These are phyloP conservation scores for Fundulus diaphanus DNA, from an alignment of 2,797 vertebrate genomes.

Conservation along the genomic window DNA sequence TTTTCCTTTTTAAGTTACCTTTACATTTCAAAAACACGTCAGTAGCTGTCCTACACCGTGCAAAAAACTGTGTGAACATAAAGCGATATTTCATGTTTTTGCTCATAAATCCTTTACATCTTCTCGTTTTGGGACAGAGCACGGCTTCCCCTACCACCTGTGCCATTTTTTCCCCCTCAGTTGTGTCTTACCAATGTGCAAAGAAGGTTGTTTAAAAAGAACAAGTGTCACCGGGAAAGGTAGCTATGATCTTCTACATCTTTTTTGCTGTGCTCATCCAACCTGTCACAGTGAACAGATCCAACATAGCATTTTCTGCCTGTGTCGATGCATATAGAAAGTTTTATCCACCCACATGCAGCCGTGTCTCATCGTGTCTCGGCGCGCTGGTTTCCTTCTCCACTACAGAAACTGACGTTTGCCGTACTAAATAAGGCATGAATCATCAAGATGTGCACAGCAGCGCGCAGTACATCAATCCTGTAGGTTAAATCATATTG, in stretches of 20 bases:
- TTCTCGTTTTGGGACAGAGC: too few species aligned
- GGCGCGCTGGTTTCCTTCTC: neutral
- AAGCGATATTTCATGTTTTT: too few species aligned
- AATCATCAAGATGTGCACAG: constrained; percentile 22
- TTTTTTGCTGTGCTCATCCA: neutral
- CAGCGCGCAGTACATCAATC: neutral
- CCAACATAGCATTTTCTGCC: neutral
- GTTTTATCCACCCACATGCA: neutral
- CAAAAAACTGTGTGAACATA: too few species aligned
- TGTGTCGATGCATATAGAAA: neutral
- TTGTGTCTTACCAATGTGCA: neutral
- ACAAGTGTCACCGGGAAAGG: neutral
- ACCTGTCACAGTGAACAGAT: neutral
- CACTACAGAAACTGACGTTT: neutral
- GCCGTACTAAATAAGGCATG: neutral
- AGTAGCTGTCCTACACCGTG: too few species aligned
- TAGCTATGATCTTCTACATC: neutral
- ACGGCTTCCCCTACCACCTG: too few species aligned
- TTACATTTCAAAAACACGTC: too few species aligned
- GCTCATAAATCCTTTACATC: too few species aligned
- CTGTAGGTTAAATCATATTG: neutral
- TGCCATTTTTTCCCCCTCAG: neutral
- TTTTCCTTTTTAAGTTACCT: neutral
- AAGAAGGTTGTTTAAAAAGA: neutral
- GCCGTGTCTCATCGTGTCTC: constrained; percentile 18